Base-by-base conservation (phyloP, 2,888 invertebrate species). In the Melanchra persicariae region DNA sequence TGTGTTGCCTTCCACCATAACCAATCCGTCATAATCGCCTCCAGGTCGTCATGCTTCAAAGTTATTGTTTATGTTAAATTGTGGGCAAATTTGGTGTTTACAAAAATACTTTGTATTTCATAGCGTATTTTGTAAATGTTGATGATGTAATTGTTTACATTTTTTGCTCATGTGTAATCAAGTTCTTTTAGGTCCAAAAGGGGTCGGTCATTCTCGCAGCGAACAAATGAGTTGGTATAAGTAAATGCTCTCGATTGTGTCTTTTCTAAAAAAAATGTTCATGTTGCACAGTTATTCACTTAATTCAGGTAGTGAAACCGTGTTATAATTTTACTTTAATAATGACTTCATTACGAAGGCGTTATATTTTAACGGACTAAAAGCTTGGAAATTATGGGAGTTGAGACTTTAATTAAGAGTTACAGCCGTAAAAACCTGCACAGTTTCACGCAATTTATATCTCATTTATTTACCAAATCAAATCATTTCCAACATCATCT, bases 381-480 rank as follows among this genome's bases (percentile, higher is more conserved):
- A 68, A 64, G 57, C 61, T 58, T 70, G 8, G 34, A 73, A 68
- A 60, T 43, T 12, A 63, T 55, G 64, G 54, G 49, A 64, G 52
- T 54, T 58, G 26, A 54, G 49, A 63, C 65, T 81, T 81, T 77
- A 81, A 82, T 82, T 76, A 81, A 61, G 76, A 81, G 26, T 76
- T 66, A 70, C 55, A 67, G 34, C 57, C 51, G 30, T 63, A 66
- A 81, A 58, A 81, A 69, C 58, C 58, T 22, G 55, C 58, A 40
- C 61, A 61, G 51, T 60, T 64, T 49, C 37, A 47, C 37, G 55
- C 43, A 63, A 80, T 62, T 78, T 64, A 69, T 72, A 65, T 57
- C 52, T 63, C 55, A 60, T 71, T 66, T 60, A 77, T 43, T 82
- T 51, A 51, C 22, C 54, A 40, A 65, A 65, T 65, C 37, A 34